Percentiles rank a stretch among this genome's conserved stretches.
Conservation (phyloP, 2,797 vertebrate species). For the Remorina albescens region DNA sequence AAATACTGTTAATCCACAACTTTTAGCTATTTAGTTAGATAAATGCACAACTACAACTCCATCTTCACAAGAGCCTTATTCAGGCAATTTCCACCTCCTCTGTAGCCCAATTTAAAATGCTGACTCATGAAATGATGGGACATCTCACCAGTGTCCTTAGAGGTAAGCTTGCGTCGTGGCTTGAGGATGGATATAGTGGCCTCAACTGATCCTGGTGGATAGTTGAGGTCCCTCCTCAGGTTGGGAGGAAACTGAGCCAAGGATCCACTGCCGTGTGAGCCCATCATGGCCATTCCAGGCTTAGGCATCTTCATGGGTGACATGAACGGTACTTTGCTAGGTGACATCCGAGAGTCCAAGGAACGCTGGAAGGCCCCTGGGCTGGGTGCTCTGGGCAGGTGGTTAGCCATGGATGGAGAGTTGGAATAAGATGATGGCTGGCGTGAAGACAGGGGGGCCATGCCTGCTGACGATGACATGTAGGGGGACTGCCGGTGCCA, state of each 20-base stretch:
- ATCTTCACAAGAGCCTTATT: background rate
- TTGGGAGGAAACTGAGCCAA: slow-evolving; percentile 88
- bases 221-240: slow-evolving; percentile 91
- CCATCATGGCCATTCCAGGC: slow-evolving; percentile 87
- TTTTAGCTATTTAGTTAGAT: background rate
- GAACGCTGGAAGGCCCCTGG: slow-evolving; percentile 96
- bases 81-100: background rate
- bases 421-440: slow-evolving; percentile 94
- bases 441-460: slow-evolving; percentile 90
- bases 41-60: background rate
- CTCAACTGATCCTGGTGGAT: slow-evolving; percentile 94
- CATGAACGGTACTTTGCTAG: slow-evolving; percentile 94
- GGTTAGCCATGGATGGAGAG: slow-evolving; percentile 93
- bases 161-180: slow-evolving; percentile 93
- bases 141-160: slow-evolving; percentile 95
- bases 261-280: slow-evolving; percentile 86
- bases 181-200: slow-evolving; percentile 93
- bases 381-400: slow-evolving; percentile 94
- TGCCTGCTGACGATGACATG: slow-evolving; percentile 90
- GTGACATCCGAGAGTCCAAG: slow-evolving; percentile 96
- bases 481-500: slow-evolving; percentile 97
- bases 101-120: background rate
- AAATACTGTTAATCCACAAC: background rate
- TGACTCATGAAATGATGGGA: background rate
- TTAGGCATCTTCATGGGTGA: slow-evolving; percentile 94